A percentile compares a stretch with the other conserved stretches of the same genome.
Conservation (phyloP, 2,797 vertebrate species). For the Jordanella pulchra region DNA sequence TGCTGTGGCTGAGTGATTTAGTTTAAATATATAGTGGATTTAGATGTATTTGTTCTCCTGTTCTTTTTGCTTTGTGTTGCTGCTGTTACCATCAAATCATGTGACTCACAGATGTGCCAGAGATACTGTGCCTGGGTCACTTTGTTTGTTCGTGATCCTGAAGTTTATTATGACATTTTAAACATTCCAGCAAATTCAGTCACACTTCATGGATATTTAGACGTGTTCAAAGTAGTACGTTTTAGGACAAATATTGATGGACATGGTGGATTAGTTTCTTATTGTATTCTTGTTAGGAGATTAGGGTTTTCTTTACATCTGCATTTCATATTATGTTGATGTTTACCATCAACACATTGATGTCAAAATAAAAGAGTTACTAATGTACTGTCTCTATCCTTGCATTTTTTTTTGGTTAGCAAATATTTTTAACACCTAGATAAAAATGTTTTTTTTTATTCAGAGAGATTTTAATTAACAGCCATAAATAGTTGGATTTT, state of each 20-base stretch:
- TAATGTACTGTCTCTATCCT: background rate
- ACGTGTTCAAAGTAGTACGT: too few relatives aligned
- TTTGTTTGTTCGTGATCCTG: constrained; percentile 57
- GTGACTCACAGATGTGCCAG: constrained; percentile 24
- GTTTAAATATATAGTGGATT: background rate
- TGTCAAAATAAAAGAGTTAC: background rate
- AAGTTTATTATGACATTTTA: constrained; percentile 61
- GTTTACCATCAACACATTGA: background rate
- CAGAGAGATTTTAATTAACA: constrained; percentile 5
- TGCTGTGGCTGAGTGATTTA: background rate
- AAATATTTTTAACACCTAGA: background rate
- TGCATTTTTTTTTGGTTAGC: background rate
- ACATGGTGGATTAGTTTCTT: background rate
- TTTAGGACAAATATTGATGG: constrained; percentile 4
- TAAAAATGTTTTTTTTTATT: background rate
- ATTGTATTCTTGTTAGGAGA: background rate
- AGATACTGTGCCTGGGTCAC: constrained; percentile 27
- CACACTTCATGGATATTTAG: background rate
- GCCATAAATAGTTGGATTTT: background rate
- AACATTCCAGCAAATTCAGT: constrained; percentile 24
- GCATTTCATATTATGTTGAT: background rate
- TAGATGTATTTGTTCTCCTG: background rate
- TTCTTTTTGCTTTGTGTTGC: background rate
- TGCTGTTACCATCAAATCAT: constrained; percentile 5
- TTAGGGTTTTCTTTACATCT: constrained; percentile 1